These are phyloP conservation scores for Tachina fera DNA, from an alignment of 2,888 invertebrate species.

Conservation along the genomic window DNA sequence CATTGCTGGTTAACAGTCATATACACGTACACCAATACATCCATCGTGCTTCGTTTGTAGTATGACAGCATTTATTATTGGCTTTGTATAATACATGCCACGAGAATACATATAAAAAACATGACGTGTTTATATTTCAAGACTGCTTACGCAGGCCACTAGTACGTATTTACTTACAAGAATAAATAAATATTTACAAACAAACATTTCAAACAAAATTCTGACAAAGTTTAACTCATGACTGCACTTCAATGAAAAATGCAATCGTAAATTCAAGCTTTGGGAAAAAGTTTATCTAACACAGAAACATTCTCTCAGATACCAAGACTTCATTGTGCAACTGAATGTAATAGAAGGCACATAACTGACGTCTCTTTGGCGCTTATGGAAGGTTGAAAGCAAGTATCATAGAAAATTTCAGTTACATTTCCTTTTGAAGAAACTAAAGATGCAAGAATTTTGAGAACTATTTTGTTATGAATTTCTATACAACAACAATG, in stretches of 20 bases:
- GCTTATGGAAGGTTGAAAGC: conserved; percentile 19
- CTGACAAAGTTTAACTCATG: conserved; percentile 46
- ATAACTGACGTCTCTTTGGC: conserved; percentile 37
- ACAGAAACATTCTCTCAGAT: conserved; percentile 1
- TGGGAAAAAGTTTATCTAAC: conserved; percentile 53
- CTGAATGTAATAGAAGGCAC: conserved; percentile 32
- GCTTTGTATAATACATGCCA: too few species aligned
- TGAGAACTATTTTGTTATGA: not conserved
- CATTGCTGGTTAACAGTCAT: too few species aligned
- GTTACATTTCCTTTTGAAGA: conserved; percentile 11
- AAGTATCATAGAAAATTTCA: conserved; percentile 23
- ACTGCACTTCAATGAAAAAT: conserved; percentile 44
- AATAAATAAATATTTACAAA: too few species aligned
- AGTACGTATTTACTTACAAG: too few species aligned
- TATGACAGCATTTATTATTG: too few species aligned
- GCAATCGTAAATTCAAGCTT: conserved; percentile 45
- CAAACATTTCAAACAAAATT: not conserved
- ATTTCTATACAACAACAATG: not conserved
- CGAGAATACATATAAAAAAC: too few species aligned
- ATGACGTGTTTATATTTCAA: too few species aligned
- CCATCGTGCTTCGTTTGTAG: too few species aligned
- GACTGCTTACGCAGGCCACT: too few species aligned
- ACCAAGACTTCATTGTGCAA: conserved; percentile 26
- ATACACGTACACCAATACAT: too few species aligned
- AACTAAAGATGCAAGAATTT: not conserved